Evolutionary conservation across 2,797 vertebrate genomes (phyloP).

Genomic region (Parotocinclus haroldoi): DNA sequence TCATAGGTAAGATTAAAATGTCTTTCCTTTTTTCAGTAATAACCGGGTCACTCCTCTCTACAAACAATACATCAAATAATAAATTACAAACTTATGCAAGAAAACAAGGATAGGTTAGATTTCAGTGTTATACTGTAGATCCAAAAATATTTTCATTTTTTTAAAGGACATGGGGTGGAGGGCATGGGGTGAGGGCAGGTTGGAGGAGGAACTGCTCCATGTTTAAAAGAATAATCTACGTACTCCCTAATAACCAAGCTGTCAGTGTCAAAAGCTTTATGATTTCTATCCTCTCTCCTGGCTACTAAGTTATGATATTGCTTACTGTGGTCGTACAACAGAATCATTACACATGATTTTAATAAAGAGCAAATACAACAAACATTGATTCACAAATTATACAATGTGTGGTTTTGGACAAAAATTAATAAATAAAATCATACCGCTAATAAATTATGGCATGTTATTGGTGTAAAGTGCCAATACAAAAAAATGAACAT

Average conservation of each 20-base stretch:
- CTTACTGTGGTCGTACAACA: slow-evolving; percentile 95
- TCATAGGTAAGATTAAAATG: slow-evolving; percentile 30
- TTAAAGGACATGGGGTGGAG: too few species aligned
- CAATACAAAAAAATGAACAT: slow-evolving; percentile 91
- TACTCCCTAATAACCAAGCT: slow-evolving; percentile 67
- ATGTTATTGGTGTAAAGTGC: slow-evolving; percentile 97
- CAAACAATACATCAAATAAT: slow-evolving; percentile 34
- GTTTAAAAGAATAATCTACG: slow-evolving; percentile 75
- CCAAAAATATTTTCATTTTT: slow-evolving; percentile 97
- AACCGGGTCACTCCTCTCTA: slow-evolving; percentile 40
- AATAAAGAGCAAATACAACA: slow-evolving; percentile 91
- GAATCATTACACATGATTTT: slow-evolving; percentile 87
- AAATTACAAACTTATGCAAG: slow-evolving; percentile 39
- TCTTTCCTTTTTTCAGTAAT: slow-evolving; percentile 18
- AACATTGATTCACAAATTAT: slow-evolving; percentile 97
- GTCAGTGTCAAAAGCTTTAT: slow-evolving; percentile 40
- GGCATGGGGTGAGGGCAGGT: too few species aligned
- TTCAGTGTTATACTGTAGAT: slow-evolving; percentile 95
- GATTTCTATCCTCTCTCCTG: slow-evolving; percentile 48
- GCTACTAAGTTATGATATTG: slow-evolving; percentile 98
- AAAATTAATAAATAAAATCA: slow-evolving; percentile 83
- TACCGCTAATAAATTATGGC: slow-evolving; percentile 87
- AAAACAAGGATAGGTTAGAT: slow-evolving; percentile 97
- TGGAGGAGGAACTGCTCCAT: slow-evolving; percentile 79
- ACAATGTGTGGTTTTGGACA: too few species aligned